Base-by-base conservation (phyloP, 2,113 vertebrate species). In the Seriola rivoliana region DNA sequence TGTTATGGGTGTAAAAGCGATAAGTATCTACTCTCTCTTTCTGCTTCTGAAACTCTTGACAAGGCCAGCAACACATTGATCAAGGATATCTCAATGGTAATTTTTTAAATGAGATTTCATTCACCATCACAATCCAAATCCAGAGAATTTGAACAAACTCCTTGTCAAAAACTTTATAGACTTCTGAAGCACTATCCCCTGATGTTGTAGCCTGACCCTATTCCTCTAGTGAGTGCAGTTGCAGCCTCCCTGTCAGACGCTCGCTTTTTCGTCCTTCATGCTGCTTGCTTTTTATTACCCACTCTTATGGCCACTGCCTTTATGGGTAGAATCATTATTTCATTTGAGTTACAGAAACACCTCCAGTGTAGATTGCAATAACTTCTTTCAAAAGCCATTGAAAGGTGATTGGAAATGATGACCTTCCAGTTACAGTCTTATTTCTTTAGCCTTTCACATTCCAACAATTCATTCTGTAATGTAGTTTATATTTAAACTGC, bases 311-410 rank as follows among this genome's bases (percentile, higher is more conserved):
- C 21, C 40, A 34, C 17, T 69, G 57, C n/a, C 5, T 73, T 69
- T 66, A 81, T 50, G 36, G 23, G 17, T 10, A 8, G 38, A 71
- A 52, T 62, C 17, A 46, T 40, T 75, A 57, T 69, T 75, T 85
- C n/a, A 66, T 76, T 80, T 69, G 38, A 78, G 44, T 73, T 62
- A 72, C 48, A 82, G 55, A 69, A 63, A 55, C 46, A 80, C 21
- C 64, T 58, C 19, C 14, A n/a, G 38, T 67, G n/a, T 60, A 54
- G 16, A 64, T 38, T 68, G 38, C 71, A 66, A 17, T 4, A 14
- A 4, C 59, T 71, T 55, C 42, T 40, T 34, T 50, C 1, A 1
- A 64, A 60, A 76, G 52, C 13, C 10, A 0, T 4, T 29, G 11
- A 23, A 32, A 46, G 23, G 34, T 50, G 25, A 50, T 46, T 48